Percentiles rank a stretch among this genome's conserved stretches.
phyloP scores from a whole-genome alignment of 2,888 invertebrate genomes.

The Neuroscelio doddi region DNA sequence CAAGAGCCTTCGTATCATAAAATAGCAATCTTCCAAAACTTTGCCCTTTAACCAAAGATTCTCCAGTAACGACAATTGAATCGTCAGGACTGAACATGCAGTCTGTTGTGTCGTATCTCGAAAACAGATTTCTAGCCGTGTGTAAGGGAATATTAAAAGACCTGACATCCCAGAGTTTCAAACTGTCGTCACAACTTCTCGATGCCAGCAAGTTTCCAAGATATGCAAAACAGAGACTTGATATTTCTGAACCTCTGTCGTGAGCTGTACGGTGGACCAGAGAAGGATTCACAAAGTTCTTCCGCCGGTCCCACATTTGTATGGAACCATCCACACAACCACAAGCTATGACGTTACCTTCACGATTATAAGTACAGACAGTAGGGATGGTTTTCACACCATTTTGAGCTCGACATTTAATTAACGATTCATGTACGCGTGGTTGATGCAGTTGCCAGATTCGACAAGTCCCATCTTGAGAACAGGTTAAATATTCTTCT shows the following conservation, averaged over 20 bases:
- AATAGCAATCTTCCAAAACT: constrained; percentile 82
- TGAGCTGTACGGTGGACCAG: constrained; percentile 87
- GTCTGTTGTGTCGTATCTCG: constrained; percentile 88
- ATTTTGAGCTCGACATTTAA: constrained; percentile 89
- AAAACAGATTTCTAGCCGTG: constrained; percentile 81
- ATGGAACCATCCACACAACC: constrained; percentile 96
- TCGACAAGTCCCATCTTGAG: constrained; percentile 90
- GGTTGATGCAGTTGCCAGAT: constrained; percentile 91
- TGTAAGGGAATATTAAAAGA: constrained; percentile 86
- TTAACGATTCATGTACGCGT: constrained; percentile 84
- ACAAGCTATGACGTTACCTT: constrained; percentile 90
- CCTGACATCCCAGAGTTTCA: constrained; percentile 96
- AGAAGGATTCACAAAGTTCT: constrained; percentile 90
- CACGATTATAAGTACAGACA: constrained; percentile 86
- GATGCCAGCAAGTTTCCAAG: constrained; percentile 85
- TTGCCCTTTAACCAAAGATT: constrained; percentile 81
- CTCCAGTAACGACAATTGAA: constrained; percentile 88
- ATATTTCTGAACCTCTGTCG: constrained; percentile 84
- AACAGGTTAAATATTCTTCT: constrained; percentile 95
- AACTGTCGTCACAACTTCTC: constrained; percentile 91
- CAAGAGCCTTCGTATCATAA: constrained; percentile 84
- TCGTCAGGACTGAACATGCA: constrained; percentile 93
- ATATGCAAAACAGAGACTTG: constrained; percentile 91
- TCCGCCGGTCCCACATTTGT: constrained; percentile 97
- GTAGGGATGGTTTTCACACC: constrained; percentile 91